Base-by-base conservation (phyloP, 1,140 invertebrate genomes). In the Drosophila littoralis region DNA sequence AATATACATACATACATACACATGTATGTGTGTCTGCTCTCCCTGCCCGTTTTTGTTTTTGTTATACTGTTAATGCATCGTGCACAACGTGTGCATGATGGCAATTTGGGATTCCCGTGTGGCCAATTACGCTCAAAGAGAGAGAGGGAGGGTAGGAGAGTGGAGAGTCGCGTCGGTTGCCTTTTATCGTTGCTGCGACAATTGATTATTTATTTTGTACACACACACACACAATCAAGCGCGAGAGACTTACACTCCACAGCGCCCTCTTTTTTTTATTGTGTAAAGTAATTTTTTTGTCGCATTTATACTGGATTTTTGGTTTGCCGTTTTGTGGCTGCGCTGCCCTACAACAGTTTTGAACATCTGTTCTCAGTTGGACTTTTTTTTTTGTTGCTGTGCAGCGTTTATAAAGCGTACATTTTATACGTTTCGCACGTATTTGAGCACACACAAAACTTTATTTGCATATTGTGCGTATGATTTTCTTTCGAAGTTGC, bases 151-250 rank as follows among this genome's bases (percentile, higher is more conserved):
- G 33, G 55, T 50, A 67, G 61, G 22, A 13, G 57, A 3, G 22
- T 28, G 33, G 10, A 22, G 38, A 12, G 46, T 76, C 43, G 67
- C 60, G 48, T 51, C 46, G 67, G 46, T 13, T 60, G 66, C 64
- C 58, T 67, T 59, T 76, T 66, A 77, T 63, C 55, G 59, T 60
- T 40, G 61, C 75, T 75, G 59, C 66, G 76, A 48, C 83, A 88
- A 86, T 86, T 86, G 82, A 86, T 86, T 86, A 88, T 86, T 86
- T 76, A 83, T 85, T 86, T 50, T 40, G 69, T 59, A 81, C 66
- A 73, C 32, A 22, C 22, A 57, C 15, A 58, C 12, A 40, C 36
- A 63, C 32, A 65, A 40, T 60, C 46, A 32, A 42, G 32, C 22
- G 50, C 13, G 35, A 38, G 36, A 48, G 43, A 58, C 69, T 43